A percentile compares a stretch with the other conserved stretches of the same genome.
Evolutionary conservation across 2,888 invertebrate genomes (phyloP).

Genomic region (Gisinianus flammeolus): DNA sequence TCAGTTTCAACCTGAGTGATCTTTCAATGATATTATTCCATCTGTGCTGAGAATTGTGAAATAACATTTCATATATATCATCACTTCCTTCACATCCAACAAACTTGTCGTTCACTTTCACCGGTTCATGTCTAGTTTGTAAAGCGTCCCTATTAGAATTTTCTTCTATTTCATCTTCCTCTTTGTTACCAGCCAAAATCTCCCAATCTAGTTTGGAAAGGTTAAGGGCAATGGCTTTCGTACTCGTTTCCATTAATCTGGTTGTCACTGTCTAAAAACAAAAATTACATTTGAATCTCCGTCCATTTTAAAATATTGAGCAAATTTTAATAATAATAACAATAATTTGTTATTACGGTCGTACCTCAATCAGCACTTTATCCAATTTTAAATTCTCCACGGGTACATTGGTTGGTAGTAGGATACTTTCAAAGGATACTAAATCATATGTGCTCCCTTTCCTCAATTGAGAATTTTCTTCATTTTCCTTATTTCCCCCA

Average conservation of each 20-base stretch:
- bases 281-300: not conserved
- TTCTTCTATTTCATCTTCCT: constrained; percentile 16
- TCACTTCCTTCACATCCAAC: not conserved
- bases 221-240: constrained; percentile 48
- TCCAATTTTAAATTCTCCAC: constrained; percentile 38
- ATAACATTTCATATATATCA: constrained; percentile 46
- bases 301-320: not conserved
- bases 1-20: too few relatives aligned
- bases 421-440: constrained; percentile 52
- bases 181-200: constrained; percentile 34
- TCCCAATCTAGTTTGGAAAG: constrained; percentile 53
- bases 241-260: constrained; percentile 51
- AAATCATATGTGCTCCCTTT: constrained; percentile 45
- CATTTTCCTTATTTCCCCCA: not conserved
- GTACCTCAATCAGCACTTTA: constrained; percentile 46
- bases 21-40: constrained; percentile 56
- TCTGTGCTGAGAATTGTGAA: constrained; percentile 49
- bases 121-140: not conserved
- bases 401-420: constrained; percentile 48
- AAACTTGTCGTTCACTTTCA: not conserved
- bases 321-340: not conserved
- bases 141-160: not conserved
- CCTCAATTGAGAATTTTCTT: not conserved
- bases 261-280: constrained; percentile 46
- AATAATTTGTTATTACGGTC: not conserved